Percentiles rank a stretch among this genome's conserved stretches.
Evolutionary conservation across 2,888 invertebrate species (phyloP).

Genomic region (Tachina grossa): DNA sequence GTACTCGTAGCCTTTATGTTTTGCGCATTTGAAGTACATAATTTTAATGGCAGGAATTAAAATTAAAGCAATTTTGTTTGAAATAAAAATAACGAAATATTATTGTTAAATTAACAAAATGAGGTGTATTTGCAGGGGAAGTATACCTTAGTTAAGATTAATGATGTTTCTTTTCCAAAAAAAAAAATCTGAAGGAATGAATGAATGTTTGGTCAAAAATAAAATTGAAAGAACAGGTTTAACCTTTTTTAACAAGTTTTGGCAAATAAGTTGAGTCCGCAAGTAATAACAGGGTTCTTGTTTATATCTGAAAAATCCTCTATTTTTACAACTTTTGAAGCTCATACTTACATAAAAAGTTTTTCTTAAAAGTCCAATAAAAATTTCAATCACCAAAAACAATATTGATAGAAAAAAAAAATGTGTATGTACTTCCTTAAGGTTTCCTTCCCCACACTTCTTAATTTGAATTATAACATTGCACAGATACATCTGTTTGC

Average conservation of each 20-base stretch:
- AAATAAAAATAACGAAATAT: not conserved
- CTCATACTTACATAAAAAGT: no score
- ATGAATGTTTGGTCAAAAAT: no score
- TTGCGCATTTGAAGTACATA: constrained; percentile 10
- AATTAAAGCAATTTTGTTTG: not conserved
- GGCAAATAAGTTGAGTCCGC: no score
- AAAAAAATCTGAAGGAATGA: not conserved
- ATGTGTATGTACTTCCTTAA: not conserved
- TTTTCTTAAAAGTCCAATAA: no score
- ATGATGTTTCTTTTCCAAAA: not conserved
- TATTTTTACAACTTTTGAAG: no score
- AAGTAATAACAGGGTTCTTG: no score
- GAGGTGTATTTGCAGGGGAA: not conserved
- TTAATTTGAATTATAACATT: not conserved
- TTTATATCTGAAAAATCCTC: not conserved
- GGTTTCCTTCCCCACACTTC: not conserved
- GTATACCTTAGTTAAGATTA: not conserved
- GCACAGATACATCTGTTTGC: no score
- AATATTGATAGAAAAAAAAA: not conserved
- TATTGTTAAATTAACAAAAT: not conserved
- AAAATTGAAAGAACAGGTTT: no score
- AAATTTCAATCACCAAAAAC: no score
- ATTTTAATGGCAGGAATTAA: constrained; percentile 5
- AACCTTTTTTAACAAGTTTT: no score
- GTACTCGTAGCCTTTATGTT: not conserved